Percentiles rank a stretch among this genome's conserved stretches.
phyloP scores from a whole-genome alignment of 2,888 invertebrate species.

The Eurois occulta region DNA sequence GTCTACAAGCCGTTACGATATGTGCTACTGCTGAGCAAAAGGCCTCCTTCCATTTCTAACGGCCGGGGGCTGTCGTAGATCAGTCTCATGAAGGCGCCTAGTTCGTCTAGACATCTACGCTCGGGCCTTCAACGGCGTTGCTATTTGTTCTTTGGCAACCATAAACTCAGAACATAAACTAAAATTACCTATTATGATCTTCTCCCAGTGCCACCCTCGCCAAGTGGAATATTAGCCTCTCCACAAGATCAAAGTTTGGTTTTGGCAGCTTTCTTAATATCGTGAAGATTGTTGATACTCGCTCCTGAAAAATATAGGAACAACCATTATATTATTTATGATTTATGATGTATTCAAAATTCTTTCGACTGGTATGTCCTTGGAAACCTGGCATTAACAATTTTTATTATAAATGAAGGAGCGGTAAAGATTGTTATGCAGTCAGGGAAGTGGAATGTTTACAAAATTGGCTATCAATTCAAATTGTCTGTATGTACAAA shows the following conservation, averaged over 20 bases:
- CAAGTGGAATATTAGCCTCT: conserved; percentile 97
- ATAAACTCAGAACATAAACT: conserved; percentile 32
- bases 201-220: conserved; percentile 97
- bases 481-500: background rate
- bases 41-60: background rate
- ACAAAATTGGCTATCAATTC: background rate
- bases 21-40: background rate
- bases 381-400: background rate
- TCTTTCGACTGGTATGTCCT: background rate
- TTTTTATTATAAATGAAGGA: background rate
- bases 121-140: background rate
- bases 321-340: background rate
- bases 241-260: conserved; percentile 97
- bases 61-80: background rate
- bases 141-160: background rate
- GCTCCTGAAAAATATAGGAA: conserved; percentile 88
- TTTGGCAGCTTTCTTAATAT: conserved; percentile 97
- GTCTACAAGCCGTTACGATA: background rate
- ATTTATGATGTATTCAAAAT: background rate
- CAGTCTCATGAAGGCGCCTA: background rate
- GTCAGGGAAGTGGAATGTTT: background rate
- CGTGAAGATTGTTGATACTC: conserved; percentile 95
- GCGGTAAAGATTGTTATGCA: background rate
- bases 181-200: conserved; percentile 92
- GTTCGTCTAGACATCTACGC: background rate